Base-by-base conservation (phyloP, 35 echinoderm and acorn worm genomes). In the Holothuria glaberrima region DNA sequence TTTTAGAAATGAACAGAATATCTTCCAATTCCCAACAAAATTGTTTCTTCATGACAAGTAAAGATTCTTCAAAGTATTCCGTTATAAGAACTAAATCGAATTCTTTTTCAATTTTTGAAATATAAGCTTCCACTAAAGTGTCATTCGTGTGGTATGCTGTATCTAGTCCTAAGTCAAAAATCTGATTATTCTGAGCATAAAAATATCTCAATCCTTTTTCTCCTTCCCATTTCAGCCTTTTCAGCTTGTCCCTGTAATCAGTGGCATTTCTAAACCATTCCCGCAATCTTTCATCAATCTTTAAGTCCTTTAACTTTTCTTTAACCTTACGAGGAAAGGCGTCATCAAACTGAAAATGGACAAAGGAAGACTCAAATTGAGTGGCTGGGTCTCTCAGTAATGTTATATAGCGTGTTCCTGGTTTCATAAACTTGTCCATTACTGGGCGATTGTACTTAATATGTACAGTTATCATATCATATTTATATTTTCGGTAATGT, bases 321-420 rank as follows among this genome's bases (percentile, higher is more conserved):
- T 44, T n/a, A n/a, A n/a, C n/a, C n/a, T n/a, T n/a, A n/a, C 60
- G 10, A 1, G 73, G 54, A 30, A 95, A 92, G 4, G 90, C 33
- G 32, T 89, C 90, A 18, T 86, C 78, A 46, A 92, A 86, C n/a
- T 92, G 71, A 63, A 95, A 95, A 54, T 86, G 76, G 0, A 78
- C 78, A 63, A 95, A 92, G 4, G 94, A 86, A 21, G 95, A 97
- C 52, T 94, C 91, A 58, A 97, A 97, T 59, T 97, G 95, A 6
- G 89, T 33, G 19, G 48, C 83, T 50, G 92, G 95, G 14, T 97
- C 92, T 41, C 95, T 59, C 12, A 97, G 52, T 28, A 94, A 86
- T 18, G 95, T 97, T 4, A 97, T 89, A 57, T 97, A 97, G 20
- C 87, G 64, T 19, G 95, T 89, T 34, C 69, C 79, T 4, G 95